Base-by-base conservation (phyloP, 2,113 vertebrate genomes). In the Calonectris borealis region DNA sequence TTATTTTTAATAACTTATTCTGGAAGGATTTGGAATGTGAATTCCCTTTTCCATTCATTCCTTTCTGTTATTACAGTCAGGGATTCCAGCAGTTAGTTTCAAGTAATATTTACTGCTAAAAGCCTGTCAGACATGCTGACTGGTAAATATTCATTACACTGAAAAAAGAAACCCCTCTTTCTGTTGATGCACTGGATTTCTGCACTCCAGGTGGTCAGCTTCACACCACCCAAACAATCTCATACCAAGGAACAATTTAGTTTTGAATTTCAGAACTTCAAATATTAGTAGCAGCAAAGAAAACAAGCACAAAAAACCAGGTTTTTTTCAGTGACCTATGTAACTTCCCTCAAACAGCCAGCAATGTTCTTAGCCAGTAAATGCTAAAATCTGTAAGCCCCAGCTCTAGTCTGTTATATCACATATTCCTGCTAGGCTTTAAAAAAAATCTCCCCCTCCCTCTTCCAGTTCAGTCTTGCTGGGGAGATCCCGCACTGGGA, bases 1-100 rank as follows among this genome's bases (percentile, higher is more conserved):
- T 92, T 93, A 90, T 80, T 93, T 88, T 81, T 89, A 91, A 92
- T 86, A 94, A 94, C 66, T 90, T 91, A 58, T 36, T 69, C 61
- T 72, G 42, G 66, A 92, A 96, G 70, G 20, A 86, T 66, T 64
- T 91, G 52, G 69, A 94, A 93, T 22, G 54, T 26, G 40, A 88
- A 90, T 86, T 94, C 75, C 64, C 55, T 85, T 93, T 79, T 92
- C 81, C 48, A 87, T 72, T 91, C 42, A 54, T 71, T 82, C 62
- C 54, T 78, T 94, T 89, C 54, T 68, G 44, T 77, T 92, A 89
- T 72, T 93, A 61, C 31, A 95, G 65, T 66, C 85, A 92, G 54
- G 40, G 55, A 91, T 83, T 92, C 87, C 85, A 95, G 70, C 69
- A 89, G 83, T 93, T 72, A 46, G 86, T 81, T 96, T 94, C 88